Conservation (phyloP, 2,113 vertebrate genomes). For the Cheilinus undulatus region DNA sequence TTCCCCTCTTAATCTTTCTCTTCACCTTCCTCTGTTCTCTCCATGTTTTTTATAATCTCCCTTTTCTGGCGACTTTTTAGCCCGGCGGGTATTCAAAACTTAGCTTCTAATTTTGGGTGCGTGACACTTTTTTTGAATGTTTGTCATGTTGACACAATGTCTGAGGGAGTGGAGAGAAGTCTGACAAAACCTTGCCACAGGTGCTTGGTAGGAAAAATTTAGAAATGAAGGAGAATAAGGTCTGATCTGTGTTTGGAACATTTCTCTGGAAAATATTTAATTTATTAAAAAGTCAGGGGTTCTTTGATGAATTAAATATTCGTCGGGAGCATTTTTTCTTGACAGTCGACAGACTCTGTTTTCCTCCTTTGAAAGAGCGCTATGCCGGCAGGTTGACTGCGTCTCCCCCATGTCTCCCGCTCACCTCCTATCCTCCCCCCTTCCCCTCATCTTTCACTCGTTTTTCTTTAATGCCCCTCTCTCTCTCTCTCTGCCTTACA, state of each 20-base stretch:
- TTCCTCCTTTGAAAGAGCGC: conserved; percentile 34
- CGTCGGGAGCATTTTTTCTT: conserved; percentile 39
- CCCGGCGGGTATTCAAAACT: conserved; percentile 4
- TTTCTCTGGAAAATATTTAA: conserved; percentile 41
- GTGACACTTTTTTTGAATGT: conserved; percentile 15
- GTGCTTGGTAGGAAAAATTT: conserved; percentile 8
- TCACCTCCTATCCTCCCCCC: conserved; percentile 15
- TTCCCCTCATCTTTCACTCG: conserved; percentile 36
- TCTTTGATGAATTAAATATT: conserved; percentile 61
- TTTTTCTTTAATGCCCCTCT: conserved; percentile 27
- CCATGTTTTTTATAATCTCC: neutral
- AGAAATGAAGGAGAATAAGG: conserved; percentile 26
- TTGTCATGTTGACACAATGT: conserved; percentile 22
- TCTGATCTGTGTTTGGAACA: conserved; percentile 41
- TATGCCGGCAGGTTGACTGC: conserved; percentile 48
- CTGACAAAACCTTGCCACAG: conserved; percentile 23
- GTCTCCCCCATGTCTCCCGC: conserved; percentile 4
- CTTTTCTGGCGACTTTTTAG: neutral
- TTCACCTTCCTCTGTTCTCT: neutral
- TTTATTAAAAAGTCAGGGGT: conserved; percentile 37
- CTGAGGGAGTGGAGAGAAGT: conserved; percentile 10
- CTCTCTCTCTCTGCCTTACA: neutral
- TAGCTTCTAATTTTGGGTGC: conserved; percentile 2
- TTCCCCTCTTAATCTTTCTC: neutral
- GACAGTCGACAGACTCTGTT: conserved; percentile 40